These are phyloP conservation scores for Alethe castanea DNA, from an alignment of 2,113 vertebrate species.

Conservation along the genomic window DNA sequence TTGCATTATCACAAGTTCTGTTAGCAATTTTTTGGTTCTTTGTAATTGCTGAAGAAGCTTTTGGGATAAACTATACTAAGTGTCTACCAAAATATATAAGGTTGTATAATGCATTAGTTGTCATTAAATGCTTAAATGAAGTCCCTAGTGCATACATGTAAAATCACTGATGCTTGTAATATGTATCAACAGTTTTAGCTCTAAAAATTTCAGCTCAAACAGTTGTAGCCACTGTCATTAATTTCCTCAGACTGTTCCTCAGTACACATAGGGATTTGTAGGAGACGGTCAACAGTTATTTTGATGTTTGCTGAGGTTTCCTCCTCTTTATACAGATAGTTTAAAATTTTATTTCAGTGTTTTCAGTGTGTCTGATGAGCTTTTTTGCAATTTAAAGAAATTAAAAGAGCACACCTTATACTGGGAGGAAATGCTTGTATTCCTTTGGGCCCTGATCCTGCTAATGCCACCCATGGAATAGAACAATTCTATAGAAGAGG, in stretches of 20 bases:
- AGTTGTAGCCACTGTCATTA: neutral
- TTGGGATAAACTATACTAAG: neutral
- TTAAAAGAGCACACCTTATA: neutral
- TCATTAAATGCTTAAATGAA: neutral
- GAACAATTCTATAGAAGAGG: neutral
- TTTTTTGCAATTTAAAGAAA: neutral
- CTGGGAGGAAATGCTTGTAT: neutral
- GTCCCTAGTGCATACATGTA: neutral
- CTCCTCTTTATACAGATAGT: neutral
- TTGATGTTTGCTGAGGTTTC: neutral
- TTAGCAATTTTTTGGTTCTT: neutral
- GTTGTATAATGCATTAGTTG: neutral
- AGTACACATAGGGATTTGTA: neutral
- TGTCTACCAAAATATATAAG: neutral
- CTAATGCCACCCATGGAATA: neutral
- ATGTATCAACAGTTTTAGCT: neutral
- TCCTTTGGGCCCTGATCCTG: neutral
- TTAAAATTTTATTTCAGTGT: neutral
- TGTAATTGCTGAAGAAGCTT: neutral
- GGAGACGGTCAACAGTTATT: rapidly evolving
- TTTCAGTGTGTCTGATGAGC: neutral
- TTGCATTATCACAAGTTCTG: neutral
- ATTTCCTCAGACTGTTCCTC: neutral
- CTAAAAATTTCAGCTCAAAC: neutral
- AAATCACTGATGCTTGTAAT: neutral